Conservation (phyloP, 2,888 invertebrate species). For the Lepidochrysops patricia region DNA sequence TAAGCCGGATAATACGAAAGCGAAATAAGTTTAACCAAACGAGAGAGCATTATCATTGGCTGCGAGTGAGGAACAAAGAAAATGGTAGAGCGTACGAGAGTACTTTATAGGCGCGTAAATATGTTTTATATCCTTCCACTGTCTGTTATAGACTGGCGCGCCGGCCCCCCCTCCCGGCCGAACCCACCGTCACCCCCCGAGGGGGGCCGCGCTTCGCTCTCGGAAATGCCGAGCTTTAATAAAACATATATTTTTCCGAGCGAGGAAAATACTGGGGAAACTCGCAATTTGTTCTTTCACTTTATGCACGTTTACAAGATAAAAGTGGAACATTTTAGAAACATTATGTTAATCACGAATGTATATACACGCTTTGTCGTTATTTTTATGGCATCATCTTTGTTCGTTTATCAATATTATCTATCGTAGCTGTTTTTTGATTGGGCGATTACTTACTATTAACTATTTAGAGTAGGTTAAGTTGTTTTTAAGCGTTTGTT, state of each 20-base stretch:
- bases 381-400: conserved; percentile 26
- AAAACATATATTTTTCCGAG: conserved; percentile 75
- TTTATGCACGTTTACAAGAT: conserved; percentile 76
- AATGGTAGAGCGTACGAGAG: conserved; percentile 73
- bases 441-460: too few species aligned
- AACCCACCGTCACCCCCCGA: conserved; percentile 35
- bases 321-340: conserved; percentile 73
- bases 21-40: conserved; percentile 73
- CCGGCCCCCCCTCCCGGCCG: conserved; percentile 48
- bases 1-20: conserved; percentile 68
- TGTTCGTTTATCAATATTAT: neutral
- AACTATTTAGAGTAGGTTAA: too few species aligned
- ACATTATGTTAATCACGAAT: conserved; percentile 72
- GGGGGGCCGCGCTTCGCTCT: conserved; percentile 68
- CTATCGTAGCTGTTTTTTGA: neutral
- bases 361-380: conserved; percentile 59
- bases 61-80: conserved; percentile 71
- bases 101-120: conserved; percentile 76
- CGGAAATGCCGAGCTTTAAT: conserved; percentile 75
- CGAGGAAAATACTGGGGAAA: conserved; percentile 75
- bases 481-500: too few species aligned
- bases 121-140: conserved; percentile 75
- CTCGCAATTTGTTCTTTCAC: conserved; percentile 76
- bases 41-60: conserved; percentile 73
- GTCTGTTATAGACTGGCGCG: conserved; percentile 74